These are phyloP conservation scores for Daktulosphaira vitifoliae DNA, from an alignment of 1,140 invertebrate genomes.

Conservation along the genomic window DNA sequence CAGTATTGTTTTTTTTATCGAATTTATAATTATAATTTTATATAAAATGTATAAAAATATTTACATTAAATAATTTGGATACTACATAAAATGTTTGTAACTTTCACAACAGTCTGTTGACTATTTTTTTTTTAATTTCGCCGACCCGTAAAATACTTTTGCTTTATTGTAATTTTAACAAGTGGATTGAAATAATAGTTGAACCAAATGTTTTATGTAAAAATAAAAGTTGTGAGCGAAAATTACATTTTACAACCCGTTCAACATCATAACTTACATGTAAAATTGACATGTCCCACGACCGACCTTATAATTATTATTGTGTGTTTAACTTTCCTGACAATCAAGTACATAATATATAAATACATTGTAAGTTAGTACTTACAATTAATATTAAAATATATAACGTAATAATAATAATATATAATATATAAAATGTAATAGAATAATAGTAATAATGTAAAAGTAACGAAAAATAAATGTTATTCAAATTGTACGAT, in stretches of 20 bases:
- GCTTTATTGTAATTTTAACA: conserved; percentile 10
- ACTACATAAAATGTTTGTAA: too few species aligned
- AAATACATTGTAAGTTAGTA: too few species aligned
- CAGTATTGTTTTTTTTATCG: too few species aligned
- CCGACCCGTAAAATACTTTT: conserved; percentile 2
- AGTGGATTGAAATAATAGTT: conserved; percentile 23
- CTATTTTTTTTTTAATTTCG: conserved; percentile 4
- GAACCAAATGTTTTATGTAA: neutral
- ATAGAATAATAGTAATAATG: neutral
- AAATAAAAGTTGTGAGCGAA: conserved; percentile 25
- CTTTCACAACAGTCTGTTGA: too few species aligned
- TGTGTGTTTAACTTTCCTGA: too few species aligned
- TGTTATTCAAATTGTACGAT: conserved; percentile 25
- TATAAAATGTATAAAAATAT: conserved; percentile 33
- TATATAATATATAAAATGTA: neutral
- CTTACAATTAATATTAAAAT: neutral
- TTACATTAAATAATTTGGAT: conserved; percentile 32
- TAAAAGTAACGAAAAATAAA: conserved; percentile 9
- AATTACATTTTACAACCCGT: conserved; percentile 12
- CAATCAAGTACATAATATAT: too few species aligned
- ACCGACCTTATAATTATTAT: too few species aligned
- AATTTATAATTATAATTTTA: neutral
- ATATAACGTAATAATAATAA: conserved; percentile 7
- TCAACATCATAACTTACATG: neutral
- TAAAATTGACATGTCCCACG: conserved; percentile 19